Percentiles rank a stretch among this genome's conserved stretches.
Conservation (phyloP, 2,797 vertebrate species). For the Euphonia xanthogaster region DNA sequence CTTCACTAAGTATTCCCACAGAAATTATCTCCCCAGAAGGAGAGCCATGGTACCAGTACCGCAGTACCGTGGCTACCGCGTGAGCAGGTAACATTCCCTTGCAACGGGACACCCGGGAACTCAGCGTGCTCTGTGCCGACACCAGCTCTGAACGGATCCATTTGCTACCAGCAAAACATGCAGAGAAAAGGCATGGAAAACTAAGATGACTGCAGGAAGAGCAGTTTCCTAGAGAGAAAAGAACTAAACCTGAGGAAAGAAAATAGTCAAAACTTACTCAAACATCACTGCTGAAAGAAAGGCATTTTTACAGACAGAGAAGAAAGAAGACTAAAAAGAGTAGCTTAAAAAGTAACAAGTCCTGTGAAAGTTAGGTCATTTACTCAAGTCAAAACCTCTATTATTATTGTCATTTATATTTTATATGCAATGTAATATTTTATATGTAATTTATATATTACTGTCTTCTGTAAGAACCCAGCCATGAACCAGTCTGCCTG, state of each 20-base stretch:
- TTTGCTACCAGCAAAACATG: conserved; percentile 66
- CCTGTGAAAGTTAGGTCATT: neutral
- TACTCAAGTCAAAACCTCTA: neutral
- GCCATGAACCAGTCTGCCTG: neutral
- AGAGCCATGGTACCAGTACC: conserved; percentile 82
- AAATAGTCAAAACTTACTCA: neutral
- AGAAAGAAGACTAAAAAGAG: neutral
- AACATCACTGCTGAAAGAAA: neutral
- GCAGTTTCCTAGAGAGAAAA: neutral
- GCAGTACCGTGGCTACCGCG: conserved; percentile 77
- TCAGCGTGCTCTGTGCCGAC: conserved; percentile 39
- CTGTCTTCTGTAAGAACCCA: neutral
- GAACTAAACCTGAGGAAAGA: neutral
- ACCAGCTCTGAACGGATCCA: conserved; percentile 83
- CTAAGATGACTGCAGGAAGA: neutral
- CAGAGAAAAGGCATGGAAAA: neutral
- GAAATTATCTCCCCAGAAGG: conserved; percentile 80
- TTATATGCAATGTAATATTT: neutral
- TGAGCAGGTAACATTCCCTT: conserved; percentile 78
- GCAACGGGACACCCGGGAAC: neutral
- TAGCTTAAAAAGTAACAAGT: neutral
- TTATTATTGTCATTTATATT: neutral
- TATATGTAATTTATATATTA: neutral
- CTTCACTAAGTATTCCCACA: conserved; percentile 82
- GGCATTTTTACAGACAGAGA: neutral